A percentile compares a stretch with the other conserved stretches of the same genome.
Evolutionary conservation across 2,888 invertebrate species (phyloP).

Genomic region (Phlogophora meticulosa): DNA sequence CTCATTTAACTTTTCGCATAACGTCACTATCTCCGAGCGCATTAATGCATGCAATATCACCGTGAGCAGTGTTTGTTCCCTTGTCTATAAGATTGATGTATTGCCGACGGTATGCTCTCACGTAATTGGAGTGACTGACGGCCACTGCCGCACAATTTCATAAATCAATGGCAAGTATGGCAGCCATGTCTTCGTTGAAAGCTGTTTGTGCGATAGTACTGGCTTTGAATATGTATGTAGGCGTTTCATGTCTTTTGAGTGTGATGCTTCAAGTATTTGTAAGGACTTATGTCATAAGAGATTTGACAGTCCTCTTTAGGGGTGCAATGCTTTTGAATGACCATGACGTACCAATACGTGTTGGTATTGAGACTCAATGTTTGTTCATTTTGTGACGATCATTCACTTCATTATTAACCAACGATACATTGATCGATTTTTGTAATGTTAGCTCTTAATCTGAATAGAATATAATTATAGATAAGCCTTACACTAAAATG

Average conservation of each 20-base stretch:
- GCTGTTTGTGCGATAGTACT: constrained; percentile 57
- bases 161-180: constrained; percentile 75
- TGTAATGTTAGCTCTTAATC: constrained; percentile 6
- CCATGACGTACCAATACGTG: too few species aligned
- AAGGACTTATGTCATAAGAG: constrained; percentile 2
- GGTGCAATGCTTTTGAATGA: constrained; percentile 14
- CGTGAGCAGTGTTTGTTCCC: constrained; percentile 65
- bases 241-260: constrained; percentile 37
- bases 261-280: constrained; percentile 2
- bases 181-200: constrained; percentile 65
- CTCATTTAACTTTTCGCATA: constrained; percentile 64
- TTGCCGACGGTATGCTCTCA: constrained; percentile 66
- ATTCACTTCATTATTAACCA: not conserved
- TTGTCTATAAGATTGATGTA: constrained; percentile 81
- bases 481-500: not conserved
- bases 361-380: not conserved
- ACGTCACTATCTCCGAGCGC: constrained; percentile 55
- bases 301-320: not conserved
- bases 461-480: constrained; percentile 19
- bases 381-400: not conserved
- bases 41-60: constrained; percentile 66
- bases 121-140: constrained; percentile 78
- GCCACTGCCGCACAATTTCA: constrained; percentile 70
- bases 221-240: constrained; percentile 59
- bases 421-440: not conserved